Conservation (phyloP, 2,797 vertebrate species). For the Siniperca undulata region DNA sequence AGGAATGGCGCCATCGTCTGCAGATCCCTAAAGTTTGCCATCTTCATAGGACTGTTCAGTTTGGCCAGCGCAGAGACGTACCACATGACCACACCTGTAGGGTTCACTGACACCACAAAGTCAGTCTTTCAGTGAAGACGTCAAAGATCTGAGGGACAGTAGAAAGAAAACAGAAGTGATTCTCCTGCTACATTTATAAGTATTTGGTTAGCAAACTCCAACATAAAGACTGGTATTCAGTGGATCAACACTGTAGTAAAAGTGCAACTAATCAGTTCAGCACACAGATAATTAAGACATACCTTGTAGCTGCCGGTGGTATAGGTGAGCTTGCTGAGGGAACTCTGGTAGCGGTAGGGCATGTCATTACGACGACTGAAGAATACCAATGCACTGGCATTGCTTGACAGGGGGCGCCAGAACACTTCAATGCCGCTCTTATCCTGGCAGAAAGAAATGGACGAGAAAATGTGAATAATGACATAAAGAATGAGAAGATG, state of each 20-base stretch:
- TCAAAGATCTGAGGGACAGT: constrained; percentile 82
- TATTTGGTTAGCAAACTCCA: too few species aligned
- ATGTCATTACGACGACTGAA: constrained; percentile 92
- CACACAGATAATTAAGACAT: neutral
- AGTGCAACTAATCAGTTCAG: too few species aligned
- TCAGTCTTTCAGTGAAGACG: constrained; percentile 81
- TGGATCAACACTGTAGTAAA: too few species aligned
- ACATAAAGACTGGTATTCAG: too few species aligned
- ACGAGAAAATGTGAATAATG: neutral
- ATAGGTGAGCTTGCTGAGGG: constrained; percentile 87
- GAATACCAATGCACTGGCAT: constrained; percentile 89
- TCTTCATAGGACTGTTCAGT: neutral
- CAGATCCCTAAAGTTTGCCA: neutral
- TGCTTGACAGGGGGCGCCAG: constrained; percentile 85
- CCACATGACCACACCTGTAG: constrained; percentile 94
- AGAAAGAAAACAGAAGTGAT: neutral
- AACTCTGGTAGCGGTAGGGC: constrained; percentile 90
- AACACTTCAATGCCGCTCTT: constrained; percentile 89
- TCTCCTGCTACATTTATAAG: too few species aligned
- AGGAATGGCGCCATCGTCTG: neutral
- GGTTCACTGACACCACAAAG: constrained; percentile 90
- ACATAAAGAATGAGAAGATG: too few species aligned
- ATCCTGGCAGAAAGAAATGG: constrained; percentile 78
- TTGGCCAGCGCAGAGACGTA: constrained; percentile 79
- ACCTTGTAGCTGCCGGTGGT: constrained; percentile 81